A percentile compares a stretch with the other conserved stretches of the same genome.
phyloP scores from a whole-genome alignment of 2,888 invertebrate species.

The Hyppa rectilinea region DNA sequence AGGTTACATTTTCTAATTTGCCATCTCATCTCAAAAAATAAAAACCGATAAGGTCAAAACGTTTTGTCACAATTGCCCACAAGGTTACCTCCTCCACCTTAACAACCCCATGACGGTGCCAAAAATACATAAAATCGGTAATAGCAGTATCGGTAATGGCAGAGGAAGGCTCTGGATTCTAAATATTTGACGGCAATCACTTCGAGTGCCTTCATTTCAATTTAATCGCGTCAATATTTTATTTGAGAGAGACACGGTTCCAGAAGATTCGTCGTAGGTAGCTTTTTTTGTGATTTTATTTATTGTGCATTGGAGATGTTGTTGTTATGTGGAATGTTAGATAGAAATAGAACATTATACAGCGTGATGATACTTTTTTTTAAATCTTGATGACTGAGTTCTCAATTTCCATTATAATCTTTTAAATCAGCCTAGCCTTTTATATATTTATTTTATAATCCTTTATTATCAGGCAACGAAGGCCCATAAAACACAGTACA shows the following conservation, averaged over 20 bases:
- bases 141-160: slow-evolving; percentile 48
- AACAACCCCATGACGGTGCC: slow-evolving; percentile 31
- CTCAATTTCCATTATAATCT: too few species aligned
- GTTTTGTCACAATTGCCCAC: not conserved
- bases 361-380: too few species aligned
- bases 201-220: slow-evolving; percentile 63
- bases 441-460: too few species aligned
- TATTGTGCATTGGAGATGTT: not conserved
- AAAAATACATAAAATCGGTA: slow-evolving; percentile 34
- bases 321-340: not conserved
- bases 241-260: slow-evolving; percentile 46
- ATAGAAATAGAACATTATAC: not conserved
- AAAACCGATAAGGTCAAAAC: not conserved
- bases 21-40: not conserved
- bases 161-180: slow-evolving; percentile 56
- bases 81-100: too few species aligned
- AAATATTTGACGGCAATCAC: slow-evolving; percentile 66
- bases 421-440: too few species aligned
- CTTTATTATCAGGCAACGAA: too few species aligned
- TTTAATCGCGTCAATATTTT: slow-evolving; percentile 65
- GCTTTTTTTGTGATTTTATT: slow-evolving; percentile 20
- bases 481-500: too few species aligned
- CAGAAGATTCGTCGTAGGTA: slow-evolving; percentile 31
- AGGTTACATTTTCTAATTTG: not conserved
- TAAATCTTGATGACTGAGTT: too few species aligned